Conservation (phyloP, 2,888 invertebrate species). For the Trissolcus brochymenae region DNA sequence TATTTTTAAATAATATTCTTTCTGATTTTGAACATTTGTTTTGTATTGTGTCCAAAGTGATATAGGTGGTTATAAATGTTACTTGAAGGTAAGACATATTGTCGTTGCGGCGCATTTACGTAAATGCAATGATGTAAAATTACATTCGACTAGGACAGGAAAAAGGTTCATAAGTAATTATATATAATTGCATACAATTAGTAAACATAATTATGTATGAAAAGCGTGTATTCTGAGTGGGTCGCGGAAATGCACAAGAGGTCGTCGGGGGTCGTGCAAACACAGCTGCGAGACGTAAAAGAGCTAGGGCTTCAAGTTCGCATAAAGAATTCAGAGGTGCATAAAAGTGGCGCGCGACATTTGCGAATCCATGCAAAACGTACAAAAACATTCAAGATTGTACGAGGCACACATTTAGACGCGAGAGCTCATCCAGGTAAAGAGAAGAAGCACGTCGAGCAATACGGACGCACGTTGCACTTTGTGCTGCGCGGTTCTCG, state of each 20-base stretch:
- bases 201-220: constrained; percentile 50
- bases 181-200: constrained; percentile 56
- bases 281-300: constrained; percentile 4
- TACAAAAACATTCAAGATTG: constrained; percentile 57
- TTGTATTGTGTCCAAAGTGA: constrained; percentile 29
- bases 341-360: constrained; percentile 55
- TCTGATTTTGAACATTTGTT: constrained; percentile 3
- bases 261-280: constrained; percentile 23
- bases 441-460: constrained; percentile 48
- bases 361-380: constrained; percentile 57
- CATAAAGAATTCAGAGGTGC: constrained; percentile 57
- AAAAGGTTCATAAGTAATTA: constrained; percentile 49
- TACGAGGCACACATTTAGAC: constrained; percentile 55
- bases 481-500: constrained; percentile 40
- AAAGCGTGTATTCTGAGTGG: constrained; percentile 40
- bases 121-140: constrained; percentile 55
- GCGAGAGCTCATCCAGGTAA: constrained; percentile 52
- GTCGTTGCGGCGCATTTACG: constrained; percentile 46
- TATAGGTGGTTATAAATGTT: constrained; percentile 36
- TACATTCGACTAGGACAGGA: constrained; percentile 41
- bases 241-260: constrained; percentile 38
- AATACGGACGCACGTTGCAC: constrained; percentile 49
- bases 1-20: too few relatives aligned
- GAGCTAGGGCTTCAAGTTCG: constrained; percentile 47
- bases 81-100: constrained; percentile 46